These are phyloP conservation scores for Pelvicachromis taeniatus DNA, from an alignment of 2,113 vertebrate species.

Conservation along the genomic window DNA sequence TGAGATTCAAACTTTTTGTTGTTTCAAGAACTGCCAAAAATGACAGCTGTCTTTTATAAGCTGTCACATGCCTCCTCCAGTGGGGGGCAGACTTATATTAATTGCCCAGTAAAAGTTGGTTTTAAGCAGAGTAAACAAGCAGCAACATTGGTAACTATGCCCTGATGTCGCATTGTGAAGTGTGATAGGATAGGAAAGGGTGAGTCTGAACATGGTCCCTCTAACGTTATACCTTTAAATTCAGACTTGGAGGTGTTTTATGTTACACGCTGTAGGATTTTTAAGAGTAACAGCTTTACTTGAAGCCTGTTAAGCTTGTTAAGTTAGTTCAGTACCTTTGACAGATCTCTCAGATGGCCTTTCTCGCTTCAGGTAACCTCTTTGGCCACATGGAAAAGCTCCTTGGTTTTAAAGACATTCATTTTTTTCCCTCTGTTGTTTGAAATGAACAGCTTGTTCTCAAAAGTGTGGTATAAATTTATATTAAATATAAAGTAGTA, in stretches of 20 bases:
- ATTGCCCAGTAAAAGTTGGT: conserved; percentile 23
- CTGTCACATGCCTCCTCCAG: background rate
- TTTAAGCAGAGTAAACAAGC: conserved; percentile 21
- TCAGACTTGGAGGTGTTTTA: background rate
- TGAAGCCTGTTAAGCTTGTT: background rate
- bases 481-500: background rate
- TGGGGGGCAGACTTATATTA: conserved; percentile 27
- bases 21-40: background rate
- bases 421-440: background rate
- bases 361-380: background rate
- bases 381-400: background rate
- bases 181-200: background rate
- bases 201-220: background rate
- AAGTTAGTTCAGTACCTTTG: background rate
- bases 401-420: background rate
- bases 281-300: background rate
- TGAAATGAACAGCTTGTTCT: background rate
- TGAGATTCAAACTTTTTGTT: background rate
- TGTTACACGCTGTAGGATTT: background rate
- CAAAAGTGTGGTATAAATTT: background rate
- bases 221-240: background rate
- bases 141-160: background rate
- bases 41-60: conserved; percentile 41
- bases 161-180: background rate
- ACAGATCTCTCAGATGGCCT: background rate